Conservation (phyloP, 2,888 invertebrate genomes). For the Apoda limacodes region DNA sequence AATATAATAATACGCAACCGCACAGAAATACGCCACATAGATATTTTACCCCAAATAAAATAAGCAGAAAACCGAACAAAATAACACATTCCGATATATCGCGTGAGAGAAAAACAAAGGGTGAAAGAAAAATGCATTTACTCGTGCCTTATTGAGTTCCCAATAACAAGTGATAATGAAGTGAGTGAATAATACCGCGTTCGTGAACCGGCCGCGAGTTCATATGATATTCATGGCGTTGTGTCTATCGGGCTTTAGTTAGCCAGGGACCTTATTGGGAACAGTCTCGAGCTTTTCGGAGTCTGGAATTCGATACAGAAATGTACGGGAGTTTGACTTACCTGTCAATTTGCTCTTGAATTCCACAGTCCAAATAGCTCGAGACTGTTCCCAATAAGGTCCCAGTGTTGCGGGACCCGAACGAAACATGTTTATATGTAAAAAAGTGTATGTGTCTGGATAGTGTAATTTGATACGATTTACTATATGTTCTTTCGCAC, state of each 20-base stretch:
- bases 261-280: no score
- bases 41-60: slow-evolving; percentile 33
- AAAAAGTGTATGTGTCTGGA: no score
- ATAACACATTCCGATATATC: slow-evolving; percentile 18
- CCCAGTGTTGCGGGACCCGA: slow-evolving; percentile 27
- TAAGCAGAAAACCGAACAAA: slow-evolving; percentile 26
- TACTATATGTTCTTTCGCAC: no score
- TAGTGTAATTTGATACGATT: no score
- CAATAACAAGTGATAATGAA: slow-evolving; percentile 51
- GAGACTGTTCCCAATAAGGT: no score
- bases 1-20: no score
- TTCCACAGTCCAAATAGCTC: no score
- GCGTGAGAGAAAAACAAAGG: slow-evolving; percentile 26
- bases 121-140: slow-evolving; percentile 32
- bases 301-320: no score
- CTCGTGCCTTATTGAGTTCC: slow-evolving; percentile 39
- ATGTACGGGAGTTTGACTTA: no score
- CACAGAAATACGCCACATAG: no score
- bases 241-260: slow-evolving; percentile 31
- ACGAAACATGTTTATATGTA: slow-evolving; percentile 24
- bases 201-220: slow-evolving; percentile 26
- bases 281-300: no score
- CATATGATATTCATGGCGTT: slow-evolving; percentile 49
- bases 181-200: slow-evolving; percentile 30
- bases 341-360: no score